Base-by-base conservation (phyloP, 2,113 vertebrate genomes). In the Leiothrix lutea region DNA sequence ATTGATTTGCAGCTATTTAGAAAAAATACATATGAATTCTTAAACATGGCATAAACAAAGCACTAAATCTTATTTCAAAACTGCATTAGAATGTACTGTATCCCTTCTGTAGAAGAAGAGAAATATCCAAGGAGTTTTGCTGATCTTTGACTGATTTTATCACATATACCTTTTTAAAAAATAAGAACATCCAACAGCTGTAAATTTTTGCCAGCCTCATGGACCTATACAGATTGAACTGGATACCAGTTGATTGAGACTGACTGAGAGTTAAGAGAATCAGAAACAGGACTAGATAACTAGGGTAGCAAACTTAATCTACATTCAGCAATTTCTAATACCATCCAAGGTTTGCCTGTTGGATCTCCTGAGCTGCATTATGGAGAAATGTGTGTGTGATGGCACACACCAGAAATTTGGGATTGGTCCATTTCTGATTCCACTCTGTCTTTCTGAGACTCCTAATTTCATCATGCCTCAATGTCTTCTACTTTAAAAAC, bases 201-300 rank as follows among this genome's bases (percentile, higher is more conserved):
- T 24, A 35, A 42, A 57, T 7, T 72, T 53, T 47, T 92, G 18
- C 12, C 2, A 10, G 0, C 8, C 6, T 74, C 0, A 0, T 44
- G 35, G 28, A 50, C 25, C 24, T 78, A 3, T 22, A 25, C 4
- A 47, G 47, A 35, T 28, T 33, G 12, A 65, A 61, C 13, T 58
- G 51, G 44, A 35, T 20, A 56, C 4, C 25, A 57, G 23, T 3
- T 67, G 26, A 70, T 4, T 42, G n/a, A 92, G 44, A 38, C 14
- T 48, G 67, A 88, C 14, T 48, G 67, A 88, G 40, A 69, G 25
- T 18, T 79, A 28, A 53, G n/a, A 66, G 38, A 45, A n/a, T 26
- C 56, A 60, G 58, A 96, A 90, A 40, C 13, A 79, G 33, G 36
- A 50, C 48, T 69, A 65, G 19, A 40, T 40, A 57, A 60, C 0